Evolutionary conservation across 2,113 vertebrate species (phyloP).

Genomic region (Dromas ardeola): DNA sequence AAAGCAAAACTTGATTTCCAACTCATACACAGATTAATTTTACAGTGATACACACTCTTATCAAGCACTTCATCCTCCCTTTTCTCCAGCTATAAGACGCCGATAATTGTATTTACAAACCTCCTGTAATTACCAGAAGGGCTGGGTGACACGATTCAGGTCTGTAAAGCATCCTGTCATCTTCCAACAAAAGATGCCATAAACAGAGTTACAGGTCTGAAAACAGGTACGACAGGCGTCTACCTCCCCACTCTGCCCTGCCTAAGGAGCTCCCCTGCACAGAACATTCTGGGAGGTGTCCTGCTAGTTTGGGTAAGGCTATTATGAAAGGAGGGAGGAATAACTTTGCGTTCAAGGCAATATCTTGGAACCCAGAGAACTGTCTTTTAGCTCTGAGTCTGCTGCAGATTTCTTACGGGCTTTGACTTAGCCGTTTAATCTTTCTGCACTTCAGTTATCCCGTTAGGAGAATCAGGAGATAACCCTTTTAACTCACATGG

Average conservation of each 20-base stretch:
- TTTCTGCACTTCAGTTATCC: slow-evolving; percentile 17
- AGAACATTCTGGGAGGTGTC: background rate
- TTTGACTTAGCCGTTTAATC: slow-evolving; percentile 22
- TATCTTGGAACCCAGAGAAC: background rate
- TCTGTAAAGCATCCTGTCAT: background rate
- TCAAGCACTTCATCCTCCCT: background rate
- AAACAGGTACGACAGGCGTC: background rate
- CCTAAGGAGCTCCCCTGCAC: background rate
- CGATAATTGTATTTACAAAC: background rate
- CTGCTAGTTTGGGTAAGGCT: background rate
- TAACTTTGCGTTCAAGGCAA: background rate
- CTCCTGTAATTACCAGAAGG: background rate
- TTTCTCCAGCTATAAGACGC: background rate
- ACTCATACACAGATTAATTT: background rate
- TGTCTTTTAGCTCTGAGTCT: background rate
- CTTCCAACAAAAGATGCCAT: background rate
- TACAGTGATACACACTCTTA: background rate
- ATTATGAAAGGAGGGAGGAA: background rate
- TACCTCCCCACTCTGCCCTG: background rate
- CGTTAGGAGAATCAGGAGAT: background rate
- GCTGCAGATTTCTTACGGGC: background rate
- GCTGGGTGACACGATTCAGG: background rate
- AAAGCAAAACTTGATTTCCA: background rate
- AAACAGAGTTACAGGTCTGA: background rate
- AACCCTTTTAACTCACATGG: slow-evolving; percentile 27